phyloP scores from a whole-genome alignment of 2,888 invertebrate genomes.

The Nudaria mundana region DNA sequence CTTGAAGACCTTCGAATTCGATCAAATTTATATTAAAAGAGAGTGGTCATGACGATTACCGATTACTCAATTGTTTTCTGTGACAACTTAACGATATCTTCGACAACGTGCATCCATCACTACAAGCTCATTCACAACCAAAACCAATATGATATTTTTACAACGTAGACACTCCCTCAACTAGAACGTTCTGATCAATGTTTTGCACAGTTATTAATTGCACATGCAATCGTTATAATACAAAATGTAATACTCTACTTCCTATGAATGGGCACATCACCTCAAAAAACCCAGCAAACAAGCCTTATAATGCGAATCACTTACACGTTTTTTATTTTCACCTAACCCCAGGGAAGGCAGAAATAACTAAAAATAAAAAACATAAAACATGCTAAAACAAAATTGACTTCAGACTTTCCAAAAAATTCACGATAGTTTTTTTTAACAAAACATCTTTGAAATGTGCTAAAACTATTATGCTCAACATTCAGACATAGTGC shows the following conservation, averaged over 20 bases:
- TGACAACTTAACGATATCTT: too few species aligned
- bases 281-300: slow-evolving; percentile 57
- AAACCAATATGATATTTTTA: slow-evolving; percentile 26
- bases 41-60: too few species aligned
- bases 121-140: slow-evolving; percentile 21
- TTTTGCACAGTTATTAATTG: slow-evolving; percentile 20
- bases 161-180: slow-evolving; percentile 16
- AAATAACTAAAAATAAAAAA: slow-evolving; percentile 75
- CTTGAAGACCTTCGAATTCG: too few species aligned
- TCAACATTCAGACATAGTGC: slow-evolving; percentile 17
- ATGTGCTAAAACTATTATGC: slow-evolving; percentile 17
- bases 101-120: slow-evolving; percentile 11
- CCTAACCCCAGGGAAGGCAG: slow-evolving; percentile 66
- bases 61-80: too few species aligned
- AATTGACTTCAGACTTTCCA: slow-evolving; percentile 33
- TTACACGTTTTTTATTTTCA: slow-evolving; percentile 71
- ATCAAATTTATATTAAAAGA: too few species aligned
- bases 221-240: slow-evolving; percentile 36
- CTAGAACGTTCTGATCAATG: slow-evolving; percentile 13
- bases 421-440: slow-evolving; percentile 1
- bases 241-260: slow-evolving; percentile 31
- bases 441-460: slow-evolving; percentile 5
- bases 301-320: slow-evolving; percentile 59
- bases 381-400: slow-evolving; percentile 54
- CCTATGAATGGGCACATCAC: slow-evolving; percentile 41